phyloP scores from a whole-genome alignment of 2,113 vertebrate species.

The Hyaena hyaena region DNA sequence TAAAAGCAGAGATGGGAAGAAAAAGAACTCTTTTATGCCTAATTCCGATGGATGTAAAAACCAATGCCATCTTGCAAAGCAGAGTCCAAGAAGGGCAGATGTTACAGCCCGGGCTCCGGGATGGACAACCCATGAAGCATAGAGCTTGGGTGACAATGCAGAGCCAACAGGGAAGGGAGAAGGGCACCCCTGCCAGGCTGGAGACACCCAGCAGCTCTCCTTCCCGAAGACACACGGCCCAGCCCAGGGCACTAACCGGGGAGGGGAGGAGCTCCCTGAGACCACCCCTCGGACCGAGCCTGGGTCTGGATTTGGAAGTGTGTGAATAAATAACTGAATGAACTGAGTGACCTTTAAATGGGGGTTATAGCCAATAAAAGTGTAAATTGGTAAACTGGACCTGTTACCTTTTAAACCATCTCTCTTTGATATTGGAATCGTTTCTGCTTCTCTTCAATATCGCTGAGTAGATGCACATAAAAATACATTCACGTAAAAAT shows the following conservation, averaged over 20 bases:
- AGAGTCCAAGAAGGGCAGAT: background rate
- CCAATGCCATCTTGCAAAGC: background rate
- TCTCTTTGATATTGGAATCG: background rate
- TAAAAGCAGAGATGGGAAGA: background rate
- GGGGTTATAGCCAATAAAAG: background rate
- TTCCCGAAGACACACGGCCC: background rate
- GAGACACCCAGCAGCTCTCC: background rate
- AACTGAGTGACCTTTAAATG: background rate
- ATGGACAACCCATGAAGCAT: background rate
- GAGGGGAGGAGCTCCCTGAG: too few relatives aligned
- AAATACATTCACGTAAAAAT: background rate
- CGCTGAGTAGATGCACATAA: background rate
- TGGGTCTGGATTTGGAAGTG: background rate
- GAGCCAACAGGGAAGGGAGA: background rate
- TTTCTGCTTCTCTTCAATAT: background rate
- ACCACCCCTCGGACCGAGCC: background rate
- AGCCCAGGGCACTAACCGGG: background rate
- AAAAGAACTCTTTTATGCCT: background rate
- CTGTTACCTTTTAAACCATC: background rate
- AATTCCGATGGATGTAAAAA: background rate
- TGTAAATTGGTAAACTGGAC: background rate
- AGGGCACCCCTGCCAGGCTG: accelerated
- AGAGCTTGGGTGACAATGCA: too few relatives aligned
- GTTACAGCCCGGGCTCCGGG: too few relatives aligned
- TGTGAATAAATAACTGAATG: background rate